A percentile compares a stretch with the other conserved stretches of the same genome.
Conservation (phyloP, 2,797 vertebrate species). For the Gymnopithys bicolor region DNA sequence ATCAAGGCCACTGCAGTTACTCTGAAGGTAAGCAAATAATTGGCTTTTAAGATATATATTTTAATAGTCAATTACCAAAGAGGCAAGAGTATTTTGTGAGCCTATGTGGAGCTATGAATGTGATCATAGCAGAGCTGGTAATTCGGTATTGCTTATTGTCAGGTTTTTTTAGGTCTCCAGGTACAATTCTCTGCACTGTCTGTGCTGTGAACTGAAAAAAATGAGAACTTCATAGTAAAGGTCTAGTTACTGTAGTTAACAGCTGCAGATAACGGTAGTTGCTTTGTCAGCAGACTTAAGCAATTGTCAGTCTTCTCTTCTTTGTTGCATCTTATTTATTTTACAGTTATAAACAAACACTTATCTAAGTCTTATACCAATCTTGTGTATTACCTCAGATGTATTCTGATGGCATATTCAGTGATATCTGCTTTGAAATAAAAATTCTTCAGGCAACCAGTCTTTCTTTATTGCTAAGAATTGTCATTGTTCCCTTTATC, state of each 20-base stretch:
- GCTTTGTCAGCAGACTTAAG: background rate
- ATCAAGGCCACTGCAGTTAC: slow-evolving; percentile 94
- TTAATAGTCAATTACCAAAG: background rate
- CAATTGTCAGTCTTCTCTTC: background rate
- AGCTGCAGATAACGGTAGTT: background rate
- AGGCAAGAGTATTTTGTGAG: background rate
- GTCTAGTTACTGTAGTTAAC: background rate
- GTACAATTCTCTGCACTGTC: background rate
- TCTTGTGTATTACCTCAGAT: background rate
- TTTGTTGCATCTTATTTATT: background rate
- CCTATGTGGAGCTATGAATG: background rate
- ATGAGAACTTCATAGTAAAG: background rate
- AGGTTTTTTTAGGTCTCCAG: background rate
- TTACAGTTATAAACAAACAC: background rate
- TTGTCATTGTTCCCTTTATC: background rate
- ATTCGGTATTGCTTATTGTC: background rate
- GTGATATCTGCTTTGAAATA: background rate
- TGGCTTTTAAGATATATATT: background rate
- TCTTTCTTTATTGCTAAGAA: background rate
- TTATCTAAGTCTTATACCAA: background rate
- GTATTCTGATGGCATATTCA: background rate
- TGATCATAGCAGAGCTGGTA: background rate
- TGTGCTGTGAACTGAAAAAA: background rate
- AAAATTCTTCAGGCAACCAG: background rate
- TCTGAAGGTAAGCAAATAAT: slow-evolving; percentile 87